Evolutionary conservation across 2,888 invertebrate species (phyloP).

Genomic region (Andrena trimmerana): DNA sequence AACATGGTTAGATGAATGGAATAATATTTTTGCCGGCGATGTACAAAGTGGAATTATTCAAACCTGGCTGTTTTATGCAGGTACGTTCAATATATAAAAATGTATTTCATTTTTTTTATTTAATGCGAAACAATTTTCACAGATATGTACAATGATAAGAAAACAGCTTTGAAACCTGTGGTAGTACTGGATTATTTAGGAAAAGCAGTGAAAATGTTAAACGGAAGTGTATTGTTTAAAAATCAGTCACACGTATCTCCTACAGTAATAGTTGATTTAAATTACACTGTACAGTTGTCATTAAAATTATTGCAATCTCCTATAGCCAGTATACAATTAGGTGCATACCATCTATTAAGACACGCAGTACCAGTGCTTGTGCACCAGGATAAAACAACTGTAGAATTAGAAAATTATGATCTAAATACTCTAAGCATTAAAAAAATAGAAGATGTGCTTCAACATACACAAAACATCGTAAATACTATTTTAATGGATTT

Average conservation of each 20-base stretch:
- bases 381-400: slow-evolving; percentile 84
- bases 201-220: slow-evolving; percentile 77
- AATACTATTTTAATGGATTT: slow-evolving; percentile 86
- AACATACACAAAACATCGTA: slow-evolving; percentile 85
- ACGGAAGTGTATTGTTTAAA: slow-evolving; percentile 74
- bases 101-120: background rate
- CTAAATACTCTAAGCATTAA: slow-evolving; percentile 84
- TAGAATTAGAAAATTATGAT: slow-evolving; percentile 84
- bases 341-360: slow-evolving; percentile 85
- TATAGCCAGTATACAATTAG: slow-evolving; percentile 84
- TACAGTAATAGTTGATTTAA: slow-evolving; percentile 21
- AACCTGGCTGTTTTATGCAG: slow-evolving; percentile 85
- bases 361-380: slow-evolving; percentile 85
- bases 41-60: slow-evolving; percentile 86
- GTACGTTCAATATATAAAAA: slow-evolving; percentile 27
- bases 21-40: slow-evolving; percentile 90
- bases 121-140: background rate
- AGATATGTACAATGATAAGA: slow-evolving; percentile 75
- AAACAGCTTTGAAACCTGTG: slow-evolving; percentile 65
- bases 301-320: slow-evolving; percentile 84
- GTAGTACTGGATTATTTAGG: slow-evolving; percentile 78
- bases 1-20: slow-evolving; percentile 89
- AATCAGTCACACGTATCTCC: slow-evolving; percentile 29
- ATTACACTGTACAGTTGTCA: slow-evolving; percentile 80
- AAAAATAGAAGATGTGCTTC: slow-evolving; percentile 84